Evolutionary conservation across 2,113 vertebrate species (phyloP), one percentile per base, ranked within the genome.

Genomic region (Tiliqua scincoides): DNA sequence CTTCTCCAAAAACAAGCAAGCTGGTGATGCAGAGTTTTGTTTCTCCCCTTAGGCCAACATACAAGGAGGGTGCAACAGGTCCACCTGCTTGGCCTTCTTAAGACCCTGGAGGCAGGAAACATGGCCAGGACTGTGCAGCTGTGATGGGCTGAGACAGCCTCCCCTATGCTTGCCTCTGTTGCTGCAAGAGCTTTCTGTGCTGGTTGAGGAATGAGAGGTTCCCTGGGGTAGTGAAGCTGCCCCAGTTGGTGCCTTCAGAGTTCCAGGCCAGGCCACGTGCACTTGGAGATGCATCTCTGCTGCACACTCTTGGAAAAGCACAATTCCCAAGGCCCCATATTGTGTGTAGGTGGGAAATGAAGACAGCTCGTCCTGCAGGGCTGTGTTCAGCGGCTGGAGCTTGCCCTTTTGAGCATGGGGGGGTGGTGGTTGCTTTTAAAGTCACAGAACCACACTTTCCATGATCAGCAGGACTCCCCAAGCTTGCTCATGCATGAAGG

Each of bases 121-220:
- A 2, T 1, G 21, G 83, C 21, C 57, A 14, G 1, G 1, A 8
- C 1, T 15, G 1, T 12, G 27, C 54, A 73, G 65, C 54, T 68
- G 18, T 37, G 71, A 40, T 61, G 43, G 10, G 80, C 27, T 3
- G 35, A 6, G 65, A 21, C 3, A 2, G 14, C 15, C 27, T 32
- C 35, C 52, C 27, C 6, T n/a, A n/a, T n/a, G n/a, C 30, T 25
- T 12, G 0, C 1, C 40, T 12, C 57, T 32, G 1, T 12, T 15
- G 37, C 85, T 88, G 88, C 93, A 86, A 70, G 72, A 89, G 83
- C 68, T 77, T 77, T 68, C 48, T 59, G 40, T 78, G 76, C 83
- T 40, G 85, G 84, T 88, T 87, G 85, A 76, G 37, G 18, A 90
- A 82, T 72, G 35, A 82, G 23, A 6, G 1, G 43, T 61, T 21